phyloP scores from a whole-genome alignment of 2,888 invertebrate species.

The Lypha dubia region DNA sequence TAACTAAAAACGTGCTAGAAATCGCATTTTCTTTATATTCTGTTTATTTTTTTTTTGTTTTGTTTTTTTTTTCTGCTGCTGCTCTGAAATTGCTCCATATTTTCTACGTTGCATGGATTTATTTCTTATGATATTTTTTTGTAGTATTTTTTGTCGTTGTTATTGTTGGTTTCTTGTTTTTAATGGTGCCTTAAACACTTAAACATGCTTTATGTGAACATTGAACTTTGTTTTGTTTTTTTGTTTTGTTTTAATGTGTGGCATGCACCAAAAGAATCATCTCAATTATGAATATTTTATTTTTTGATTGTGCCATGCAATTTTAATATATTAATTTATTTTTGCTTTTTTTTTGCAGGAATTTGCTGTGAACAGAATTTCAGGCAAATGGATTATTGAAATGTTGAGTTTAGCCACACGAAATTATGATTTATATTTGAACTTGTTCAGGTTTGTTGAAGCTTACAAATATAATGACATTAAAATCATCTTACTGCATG shows the following conservation, averaged over 20 bases:
- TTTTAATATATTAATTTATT: neutral
- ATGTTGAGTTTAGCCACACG: neutral
- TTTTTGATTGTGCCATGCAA: neutral
- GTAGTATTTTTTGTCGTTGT: neutral
- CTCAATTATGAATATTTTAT: slow-evolving; percentile 48
- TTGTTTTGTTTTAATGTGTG: slow-evolving; percentile 34
- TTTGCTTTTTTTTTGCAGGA: neutral
- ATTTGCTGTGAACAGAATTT: neutral
- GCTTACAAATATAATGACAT: slow-evolving; percentile 15
- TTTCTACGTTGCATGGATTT: neutral
- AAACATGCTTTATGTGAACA: slow-evolving; percentile 65
- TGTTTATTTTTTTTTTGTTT: neutral
- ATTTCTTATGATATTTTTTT: neutral
- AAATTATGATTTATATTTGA: slow-evolving; percentile 19
- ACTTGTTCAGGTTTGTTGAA: neutral
- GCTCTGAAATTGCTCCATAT: neutral
- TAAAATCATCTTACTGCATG: neutral
- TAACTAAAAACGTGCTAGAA: slow-evolving; percentile 39
- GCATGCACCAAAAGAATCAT: slow-evolving; percentile 53
- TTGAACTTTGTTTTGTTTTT: slow-evolving; percentile 56
- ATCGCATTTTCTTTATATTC: slow-evolving; percentile 6
- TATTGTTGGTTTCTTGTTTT: slow-evolving; percentile 16
- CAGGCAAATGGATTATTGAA: neutral
- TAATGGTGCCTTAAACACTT: slow-evolving; percentile 50
- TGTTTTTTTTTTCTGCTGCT: neutral